Base-by-base conservation (phyloP, 1,140 invertebrate species). In the Archivesica marissinica region DNA sequence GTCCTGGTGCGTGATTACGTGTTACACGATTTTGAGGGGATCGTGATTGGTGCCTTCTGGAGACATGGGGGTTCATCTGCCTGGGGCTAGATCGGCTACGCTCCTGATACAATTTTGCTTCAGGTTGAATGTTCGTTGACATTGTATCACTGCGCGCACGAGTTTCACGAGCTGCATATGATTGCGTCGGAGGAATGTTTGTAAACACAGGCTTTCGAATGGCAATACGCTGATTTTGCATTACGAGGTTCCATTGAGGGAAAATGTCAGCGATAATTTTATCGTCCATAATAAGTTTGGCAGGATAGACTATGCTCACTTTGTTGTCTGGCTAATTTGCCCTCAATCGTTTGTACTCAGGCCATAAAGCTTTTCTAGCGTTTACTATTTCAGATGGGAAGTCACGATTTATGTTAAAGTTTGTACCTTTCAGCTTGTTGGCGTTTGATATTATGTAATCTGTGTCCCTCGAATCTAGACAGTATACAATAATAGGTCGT, bases 371-470 rank as follows among this genome's bases (percentile, higher is more conserved):
- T 33, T 33, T 54, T 33, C 50, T 54, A 35, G 72, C 44, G 2
- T 76, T 4, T 35, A 17, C n/a, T n/a, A 54, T 52, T 56, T 52
- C 50, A 9, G 7, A 7, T 4, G 72, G 72, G 52, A 30, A 76
- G 72, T 76, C 72, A 20, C 76, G 44, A 30, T 78, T 78, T 2
- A 78, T 78, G 25, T 64, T 44, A 47, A 41, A 64, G 3, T 30
- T 3, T 2, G 76, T 64, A 17, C 13, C 13, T 11, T 33, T 39
- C 17, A 78, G 44, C 30, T 56, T 78, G 38, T 66, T 25, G 33
- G 76, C 56, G 1, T 44, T 39, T 3, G 54, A 75, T 30, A 75
- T 33, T 7, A 75, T 30, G 25, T 33, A 9, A 4, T 47, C 28
- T 7, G 47, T 75, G 47, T 75, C 70, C 20, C 41, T 38, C 0